Evolutionary conservation across 2,113 vertebrate genomes (phyloP), one percentile per base, ranked within the genome.

Genomic region (Onychostoma macrolepis): DNA sequence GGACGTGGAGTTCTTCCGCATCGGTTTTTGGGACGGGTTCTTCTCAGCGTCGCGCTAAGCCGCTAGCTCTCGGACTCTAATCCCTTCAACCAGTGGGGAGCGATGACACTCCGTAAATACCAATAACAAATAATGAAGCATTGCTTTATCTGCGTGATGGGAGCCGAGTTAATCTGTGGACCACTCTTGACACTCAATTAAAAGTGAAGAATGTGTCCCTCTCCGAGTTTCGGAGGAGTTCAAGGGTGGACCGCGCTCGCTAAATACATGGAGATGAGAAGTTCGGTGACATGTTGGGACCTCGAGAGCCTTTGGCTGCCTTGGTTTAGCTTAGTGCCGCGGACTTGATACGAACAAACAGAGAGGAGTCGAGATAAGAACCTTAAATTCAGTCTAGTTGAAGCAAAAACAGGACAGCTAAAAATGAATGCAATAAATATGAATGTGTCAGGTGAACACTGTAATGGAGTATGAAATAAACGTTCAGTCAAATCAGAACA

Each of bases 151-250:
- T 92, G 85, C 75, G 85, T 65, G 93, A 93, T 94, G 93, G 91
- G 93, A 87, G 85, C 89, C 88, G 86, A 91, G 91, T 93, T 95
- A 95, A 96, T 96, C 95, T 95, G 87, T 90, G 65, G 80, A 87
- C 90, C 88, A 82, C 92, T 89, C 90, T 89, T 95, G 94, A 95
- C 95, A 95, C 93, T 94, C 94, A 94, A 96, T 96, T 96, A 96
- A 92, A 92, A 88, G 90, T 91, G 91, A 94, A 94, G 93, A 95
- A 94, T 95, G 88, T 83, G 45, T 26, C 45, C 19, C 69, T 86
- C n/a, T 81, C 77, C n/a, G 58, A 71, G 38, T 88, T 90, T 80
- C 78, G 30, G 48, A 78, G 58, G 33, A 41, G 63, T 56, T 76
- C 17, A 19, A 21, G 45, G 72, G 30, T 56, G 67, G 76, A 38